Evolutionary conservation across 2,797 vertebrate species (phyloP).

Genomic region (Phataginus tricuspis): DNA sequence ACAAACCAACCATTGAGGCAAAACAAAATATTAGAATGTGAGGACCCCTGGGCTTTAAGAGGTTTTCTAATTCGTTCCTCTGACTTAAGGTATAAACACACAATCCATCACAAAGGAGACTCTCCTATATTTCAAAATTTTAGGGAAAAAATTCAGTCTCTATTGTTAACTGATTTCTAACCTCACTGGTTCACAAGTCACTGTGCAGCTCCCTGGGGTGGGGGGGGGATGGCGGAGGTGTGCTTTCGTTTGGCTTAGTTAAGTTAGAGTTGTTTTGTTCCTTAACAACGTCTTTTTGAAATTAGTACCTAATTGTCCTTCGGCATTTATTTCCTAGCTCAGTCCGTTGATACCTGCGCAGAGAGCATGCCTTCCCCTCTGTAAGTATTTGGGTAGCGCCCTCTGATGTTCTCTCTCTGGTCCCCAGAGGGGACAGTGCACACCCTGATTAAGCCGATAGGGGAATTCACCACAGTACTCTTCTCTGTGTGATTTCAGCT

Average conservation of each 20-base stretch:
- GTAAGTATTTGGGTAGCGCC: background rate
- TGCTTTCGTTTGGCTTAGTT: background rate
- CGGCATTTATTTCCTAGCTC: background rate
- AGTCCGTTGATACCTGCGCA: background rate
- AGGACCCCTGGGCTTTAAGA: background rate
- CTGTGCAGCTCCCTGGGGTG: background rate
- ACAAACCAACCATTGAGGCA: background rate
- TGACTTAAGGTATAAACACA: slow-evolving; percentile 58
- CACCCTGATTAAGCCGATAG: background rate
- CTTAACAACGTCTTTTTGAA: background rate
- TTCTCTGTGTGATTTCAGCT: background rate
- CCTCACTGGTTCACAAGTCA: background rate
- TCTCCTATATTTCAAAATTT: background rate
- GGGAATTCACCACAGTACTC: background rate
- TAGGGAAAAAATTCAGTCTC: background rate
- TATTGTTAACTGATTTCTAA: background rate
- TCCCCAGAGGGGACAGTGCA: background rate
- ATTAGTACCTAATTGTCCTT: background rate
- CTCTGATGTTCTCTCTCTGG: background rate
- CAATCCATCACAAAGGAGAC: slow-evolving; percentile 29
- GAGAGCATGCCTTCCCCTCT: background rate
- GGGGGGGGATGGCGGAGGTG: background rate
- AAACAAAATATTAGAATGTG: slow-evolving; percentile 9
- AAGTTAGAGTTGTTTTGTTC: background rate
- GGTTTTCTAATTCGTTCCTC: slow-evolving; percentile 42